Percentiles rank a stretch among this genome's conserved stretches.
Evolutionary conservation across 92 coral and sea anemone genomes (phyloP).

Genomic region (Parazoanthus atlanticus): DNA sequence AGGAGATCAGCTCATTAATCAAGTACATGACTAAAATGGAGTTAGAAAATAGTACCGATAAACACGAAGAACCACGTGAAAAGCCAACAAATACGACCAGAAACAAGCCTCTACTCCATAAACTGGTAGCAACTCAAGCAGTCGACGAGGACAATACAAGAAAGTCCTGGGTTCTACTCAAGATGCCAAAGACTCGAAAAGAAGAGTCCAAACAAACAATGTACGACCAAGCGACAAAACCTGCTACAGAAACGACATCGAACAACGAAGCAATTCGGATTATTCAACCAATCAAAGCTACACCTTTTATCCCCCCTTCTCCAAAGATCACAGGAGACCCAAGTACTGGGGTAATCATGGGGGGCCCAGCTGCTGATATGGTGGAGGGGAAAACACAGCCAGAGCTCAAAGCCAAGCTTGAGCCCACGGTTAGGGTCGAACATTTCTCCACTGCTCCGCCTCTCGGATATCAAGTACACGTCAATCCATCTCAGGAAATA

Average conservation of each 20-base stretch:
- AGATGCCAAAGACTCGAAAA: constrained; percentile 76
- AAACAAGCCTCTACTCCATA: background rate
- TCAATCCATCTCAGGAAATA: background rate
- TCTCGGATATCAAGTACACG: background rate
- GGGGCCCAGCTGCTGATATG: background rate
- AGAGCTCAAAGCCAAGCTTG: constrained; percentile 8
- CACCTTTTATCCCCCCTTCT: constrained; percentile 38
- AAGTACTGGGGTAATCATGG: background rate
- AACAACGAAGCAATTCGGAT: constrained; percentile 32
- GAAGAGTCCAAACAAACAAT: constrained; percentile 43
- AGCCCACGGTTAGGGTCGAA: constrained; percentile 7
- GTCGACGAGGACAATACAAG: constrained; percentile 68
- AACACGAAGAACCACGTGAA: constrained; percentile 1
- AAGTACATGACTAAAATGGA: constrained; percentile 62
- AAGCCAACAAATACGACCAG: background rate
- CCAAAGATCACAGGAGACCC: background rate
- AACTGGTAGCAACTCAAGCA: background rate
- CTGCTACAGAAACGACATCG: background rate
- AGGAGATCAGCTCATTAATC: constrained; percentile 70
- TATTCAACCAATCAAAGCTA: constrained; percentile 67
- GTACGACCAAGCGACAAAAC: constrained; percentile 43
- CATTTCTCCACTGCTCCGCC: background rate
- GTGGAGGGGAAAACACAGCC: constrained; percentile 56
- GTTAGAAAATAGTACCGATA: constrained; percentile 9
- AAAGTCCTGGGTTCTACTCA: constrained; percentile 97